Conservation (phyloP, 2,797 vertebrate species). For the Myotis planiceps region DNA sequence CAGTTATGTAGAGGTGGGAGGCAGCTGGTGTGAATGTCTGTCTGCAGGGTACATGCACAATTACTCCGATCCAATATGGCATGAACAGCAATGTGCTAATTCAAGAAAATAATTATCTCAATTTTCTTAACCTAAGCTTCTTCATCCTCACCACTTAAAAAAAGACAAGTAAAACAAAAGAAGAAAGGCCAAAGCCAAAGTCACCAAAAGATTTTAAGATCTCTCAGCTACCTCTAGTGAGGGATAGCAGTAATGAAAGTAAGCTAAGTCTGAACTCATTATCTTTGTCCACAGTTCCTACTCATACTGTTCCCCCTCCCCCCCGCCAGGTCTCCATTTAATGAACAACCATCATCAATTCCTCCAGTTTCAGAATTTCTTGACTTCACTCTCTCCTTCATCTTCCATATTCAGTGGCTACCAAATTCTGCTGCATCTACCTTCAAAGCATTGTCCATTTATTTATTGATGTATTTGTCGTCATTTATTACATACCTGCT, state of each 20-base stretch:
- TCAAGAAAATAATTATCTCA: constrained; percentile 57
- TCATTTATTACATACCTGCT: background rate
- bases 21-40: constrained; percentile 70
- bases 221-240: background rate
- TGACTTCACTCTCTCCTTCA: background rate
- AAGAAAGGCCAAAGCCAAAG: background rate
- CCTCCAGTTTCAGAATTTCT: background rate
- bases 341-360: background rate
- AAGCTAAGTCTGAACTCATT: background rate
- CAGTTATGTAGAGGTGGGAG: constrained; percentile 61
- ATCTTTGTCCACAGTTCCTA: background rate
- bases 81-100: background rate
- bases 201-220: constrained; percentile 34
- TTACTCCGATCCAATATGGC: constrained; percentile 58
- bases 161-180: background rate
- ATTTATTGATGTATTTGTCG: background rate
- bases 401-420: background rate
- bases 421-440: background rate
- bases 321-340: background rate
- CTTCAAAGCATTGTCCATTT: background rate
- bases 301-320: no score
- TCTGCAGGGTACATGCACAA: constrained; percentile 36
- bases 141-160: background rate
- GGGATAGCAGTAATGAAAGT: constrained; percentile 9
- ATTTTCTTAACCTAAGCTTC: constrained; percentile 21